Evolutionary conservation across 2,113 vertebrate species (phyloP), one percentile per base, ranked within the genome.

Genomic region (Prionailurus viverrinus): DNA sequence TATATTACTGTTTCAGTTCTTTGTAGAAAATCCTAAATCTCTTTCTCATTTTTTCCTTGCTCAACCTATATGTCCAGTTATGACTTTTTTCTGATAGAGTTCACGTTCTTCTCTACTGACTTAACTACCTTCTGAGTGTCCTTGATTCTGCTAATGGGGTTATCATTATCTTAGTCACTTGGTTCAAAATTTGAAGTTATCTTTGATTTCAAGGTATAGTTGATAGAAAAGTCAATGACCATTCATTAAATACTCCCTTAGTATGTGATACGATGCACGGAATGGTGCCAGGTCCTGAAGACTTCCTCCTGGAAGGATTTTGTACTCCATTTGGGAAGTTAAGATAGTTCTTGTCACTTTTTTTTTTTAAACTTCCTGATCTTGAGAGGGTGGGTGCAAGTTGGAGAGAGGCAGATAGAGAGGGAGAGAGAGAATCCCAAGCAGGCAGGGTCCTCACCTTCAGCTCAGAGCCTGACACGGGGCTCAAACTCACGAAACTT

Each of bases 141-240:
- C 16, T 82, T 82, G 69, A 76, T 87, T 95, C 63, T 93, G 3
- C 76, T 63, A 53, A 63, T 94, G 39, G 48, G 78, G 76, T 87
- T 91, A 39, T 79, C 21, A 86, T 89, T 79, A 80, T 95, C 65
- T 95, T 81, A 97, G 74, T 95, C 74, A 87, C 8, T 18, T 76
- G 33, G 27, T 53, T 74, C 61, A 94, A 82, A 83, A 91, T 61
- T 39, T 87, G 45, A 81, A 74, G 5, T 74, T 81, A 61, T 74
- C 45, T 81, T 79, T 86, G 61, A 95, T 79, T 91, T 90, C 48
- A 95, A 90, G 11, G 45, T 90, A 90, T 10, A 61, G 2, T 86
- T 87, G 65, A 48, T 66, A 86, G 80, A 94, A 85, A 90, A 94
- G 73, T 90, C 48, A 94, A 10, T 85, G 51, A 41, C 21, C 9